phyloP scores from a whole-genome alignment of 2,888 invertebrate genomes.

The Macrosoma leucophasiata region DNA sequence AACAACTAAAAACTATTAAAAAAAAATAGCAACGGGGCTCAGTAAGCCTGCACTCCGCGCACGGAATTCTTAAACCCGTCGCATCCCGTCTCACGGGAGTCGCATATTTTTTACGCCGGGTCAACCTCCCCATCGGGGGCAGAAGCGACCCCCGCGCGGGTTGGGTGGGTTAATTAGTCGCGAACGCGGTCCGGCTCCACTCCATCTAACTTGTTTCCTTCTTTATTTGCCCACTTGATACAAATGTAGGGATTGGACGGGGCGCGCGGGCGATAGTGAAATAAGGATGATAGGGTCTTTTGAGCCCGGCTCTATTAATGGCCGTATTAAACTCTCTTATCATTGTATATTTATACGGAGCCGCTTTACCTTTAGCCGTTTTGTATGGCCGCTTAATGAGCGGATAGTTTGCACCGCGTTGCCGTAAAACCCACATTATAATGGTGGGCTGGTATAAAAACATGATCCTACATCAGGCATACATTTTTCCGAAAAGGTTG shows the following conservation, averaged over 20 bases:
- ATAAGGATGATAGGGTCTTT: slow-evolving; percentile 22
- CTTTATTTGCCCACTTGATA: slow-evolving; percentile 73
- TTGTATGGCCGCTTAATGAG: too few species aligned
- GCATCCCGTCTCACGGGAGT: slow-evolving; percentile 49
- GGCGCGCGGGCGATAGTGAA: slow-evolving; percentile 26
- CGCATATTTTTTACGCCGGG: slow-evolving; percentile 58
- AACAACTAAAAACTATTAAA: slow-evolving; percentile 13
- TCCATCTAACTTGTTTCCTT: slow-evolving; percentile 72
- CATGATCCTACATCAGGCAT: too few species aligned
- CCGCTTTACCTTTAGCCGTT: too few species aligned
- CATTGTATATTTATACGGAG: too few species aligned
- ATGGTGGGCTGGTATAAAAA: too few species aligned
- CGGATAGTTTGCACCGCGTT: too few species aligned
- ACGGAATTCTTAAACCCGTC: slow-evolving; percentile 46
- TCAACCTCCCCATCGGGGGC: slow-evolving; percentile 34
- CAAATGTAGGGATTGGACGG: slow-evolving; percentile 51
- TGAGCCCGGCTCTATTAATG: slow-evolving; percentile 20
- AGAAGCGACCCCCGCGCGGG: slow-evolving; percentile 29
- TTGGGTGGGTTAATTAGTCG: slow-evolving; percentile 72
- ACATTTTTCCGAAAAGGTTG: too few species aligned
- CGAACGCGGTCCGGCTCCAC: slow-evolving; percentile 67
- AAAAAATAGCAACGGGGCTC: slow-evolving; percentile 21
- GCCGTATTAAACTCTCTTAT: slow-evolving; percentile 10
- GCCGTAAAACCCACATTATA: too few species aligned
- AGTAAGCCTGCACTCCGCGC: slow-evolving; percentile 32